These are phyloP conservation scores for Steinernema carpocapsae DNA, from an alignment of 2,888 invertebrate genomes.

Conservation along the genomic window DNA sequence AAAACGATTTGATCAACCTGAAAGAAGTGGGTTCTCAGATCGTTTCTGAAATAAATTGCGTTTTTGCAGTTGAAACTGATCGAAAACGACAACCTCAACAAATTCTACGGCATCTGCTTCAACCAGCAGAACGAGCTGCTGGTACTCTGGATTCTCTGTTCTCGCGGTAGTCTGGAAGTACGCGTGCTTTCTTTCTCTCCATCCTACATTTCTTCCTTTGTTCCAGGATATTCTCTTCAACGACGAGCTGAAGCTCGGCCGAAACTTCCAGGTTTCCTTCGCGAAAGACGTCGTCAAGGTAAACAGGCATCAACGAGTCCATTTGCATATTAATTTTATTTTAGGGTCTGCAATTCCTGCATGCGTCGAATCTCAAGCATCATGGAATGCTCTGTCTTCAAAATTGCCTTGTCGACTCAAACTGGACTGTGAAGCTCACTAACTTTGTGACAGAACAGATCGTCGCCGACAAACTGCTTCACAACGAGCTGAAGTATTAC, in stretches of 20 bases:
- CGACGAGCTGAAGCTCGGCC: conserved; percentile 66
- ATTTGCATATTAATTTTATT: conserved; percentile 2
- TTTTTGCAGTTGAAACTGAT: conserved; percentile 56
- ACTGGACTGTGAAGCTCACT: conserved; percentile 68
- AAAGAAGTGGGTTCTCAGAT: conserved; percentile 54
- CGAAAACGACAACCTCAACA: conserved; percentile 67
- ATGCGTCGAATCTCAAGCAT: conserved; percentile 57
- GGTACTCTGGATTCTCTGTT: conserved; percentile 65
- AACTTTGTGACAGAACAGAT: conserved; percentile 66
- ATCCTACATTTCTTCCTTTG: not conserved
- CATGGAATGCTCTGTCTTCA: conserved; percentile 67
- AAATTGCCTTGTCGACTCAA: conserved; percentile 67
- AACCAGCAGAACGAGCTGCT: conserved; percentile 68
- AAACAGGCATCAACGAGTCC: not conserved
- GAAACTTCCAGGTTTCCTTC: conserved; percentile 68
- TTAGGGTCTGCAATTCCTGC: conserved; percentile 63
- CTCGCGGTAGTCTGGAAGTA: conserved; percentile 64
- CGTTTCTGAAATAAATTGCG: not conserved
- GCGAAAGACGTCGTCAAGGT: conserved; percentile 68
- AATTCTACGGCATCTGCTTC: conserved; percentile 67
- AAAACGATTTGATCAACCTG: conserved; percentile 56
- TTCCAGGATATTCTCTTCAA: conserved; percentile 66
- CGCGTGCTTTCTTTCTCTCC: conserved; percentile 27
- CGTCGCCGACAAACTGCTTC: conserved; percentile 62
- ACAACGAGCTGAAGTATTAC: conserved; percentile 48